phyloP scores from a whole-genome alignment of 2,113 vertebrate genomes.

The Sinocyclocheilus maitianheensis region DNA sequence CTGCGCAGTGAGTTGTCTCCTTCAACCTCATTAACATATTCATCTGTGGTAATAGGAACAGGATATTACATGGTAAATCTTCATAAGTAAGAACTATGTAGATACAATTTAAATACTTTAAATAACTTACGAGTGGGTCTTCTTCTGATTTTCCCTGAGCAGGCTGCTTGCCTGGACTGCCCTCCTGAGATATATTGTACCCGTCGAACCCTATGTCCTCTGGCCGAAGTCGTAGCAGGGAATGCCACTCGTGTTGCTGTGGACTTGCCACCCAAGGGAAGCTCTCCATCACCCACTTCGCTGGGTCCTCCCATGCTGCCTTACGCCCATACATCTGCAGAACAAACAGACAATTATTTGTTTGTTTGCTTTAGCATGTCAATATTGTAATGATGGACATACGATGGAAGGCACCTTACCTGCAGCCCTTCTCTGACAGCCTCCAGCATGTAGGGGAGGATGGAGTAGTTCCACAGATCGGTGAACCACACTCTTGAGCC shows the following conservation, averaged over 20 bases:
- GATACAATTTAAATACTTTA: too few species aligned
- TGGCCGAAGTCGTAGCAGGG: constrained; percentile 83
- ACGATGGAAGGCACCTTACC: constrained; percentile 66
- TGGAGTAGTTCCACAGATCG: constrained; percentile 90
- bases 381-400: background rate
- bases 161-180: constrained; percentile 76
- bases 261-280: constrained; percentile 83
- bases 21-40: constrained; percentile 89
- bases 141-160: constrained; percentile 77
- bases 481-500: constrained; percentile 88
- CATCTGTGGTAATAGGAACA: constrained; percentile 74
- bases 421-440: constrained; percentile 89
- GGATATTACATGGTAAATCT: background rate
- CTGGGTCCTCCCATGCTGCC: constrained; percentile 85
- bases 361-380: background rate
- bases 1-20: constrained; percentile 86
- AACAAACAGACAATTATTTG: background rate
- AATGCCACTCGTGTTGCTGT: constrained; percentile 83
- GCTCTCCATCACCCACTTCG: constrained; percentile 88
- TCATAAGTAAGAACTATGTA: too few species aligned
- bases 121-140: constrained; percentile 81
- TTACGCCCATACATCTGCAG: constrained; percentile 83
- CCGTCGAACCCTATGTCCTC: constrained; percentile 87
- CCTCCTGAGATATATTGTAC: constrained; percentile 68
- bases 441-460: constrained; percentile 87